phyloP scores from a whole-genome alignment of 2,888 invertebrate genomes.

The Serripes groenlandicus region DNA sequence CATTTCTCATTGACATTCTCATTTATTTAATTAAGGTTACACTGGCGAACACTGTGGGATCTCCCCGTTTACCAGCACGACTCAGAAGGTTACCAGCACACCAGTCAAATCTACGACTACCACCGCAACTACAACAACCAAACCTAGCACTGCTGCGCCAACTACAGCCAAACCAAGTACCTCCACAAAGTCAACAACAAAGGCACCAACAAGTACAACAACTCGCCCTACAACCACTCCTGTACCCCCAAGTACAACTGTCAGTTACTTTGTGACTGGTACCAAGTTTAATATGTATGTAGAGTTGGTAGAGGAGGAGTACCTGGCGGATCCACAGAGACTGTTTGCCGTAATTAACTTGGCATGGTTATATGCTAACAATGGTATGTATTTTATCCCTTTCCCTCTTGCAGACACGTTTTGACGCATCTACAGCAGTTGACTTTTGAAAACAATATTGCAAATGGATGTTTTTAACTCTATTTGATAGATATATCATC shows the following conservation, averaged over 20 bases:
- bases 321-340: slow-evolving; percentile 11
- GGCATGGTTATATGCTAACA: slow-evolving; percentile 44
- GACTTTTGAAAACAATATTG: neutral
- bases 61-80: neutral
- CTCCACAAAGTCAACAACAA: slow-evolving; percentile 20
- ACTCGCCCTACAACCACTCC: slow-evolving; percentile 10
- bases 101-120: neutral
- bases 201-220: neutral
- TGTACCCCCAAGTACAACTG: slow-evolving; percentile 35
- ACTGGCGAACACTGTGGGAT: slow-evolving; percentile 43
- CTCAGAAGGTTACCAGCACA: slow-evolving; percentile 17
- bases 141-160: slow-evolving; percentile 16
- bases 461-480: neutral
- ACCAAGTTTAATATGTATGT: slow-evolving; percentile 44
- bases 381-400: neutral
- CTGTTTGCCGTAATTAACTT: slow-evolving; percentile 35
- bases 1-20: too few relatives aligned
- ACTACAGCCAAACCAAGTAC: slow-evolving; percentile 19
- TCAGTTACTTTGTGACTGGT: slow-evolving; percentile 37
- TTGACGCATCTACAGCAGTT: too few relatives aligned
- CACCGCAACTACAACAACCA: slow-evolving; percentile 22
- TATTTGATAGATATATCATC: too few relatives aligned
- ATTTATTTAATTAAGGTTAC: too few relatives aligned
- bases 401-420: too few relatives aligned
- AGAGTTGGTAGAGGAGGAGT: slow-evolving; percentile 65